Base-by-base conservation (phyloP, 2,797 vertebrate species). In the Meda fulgida region DNA sequence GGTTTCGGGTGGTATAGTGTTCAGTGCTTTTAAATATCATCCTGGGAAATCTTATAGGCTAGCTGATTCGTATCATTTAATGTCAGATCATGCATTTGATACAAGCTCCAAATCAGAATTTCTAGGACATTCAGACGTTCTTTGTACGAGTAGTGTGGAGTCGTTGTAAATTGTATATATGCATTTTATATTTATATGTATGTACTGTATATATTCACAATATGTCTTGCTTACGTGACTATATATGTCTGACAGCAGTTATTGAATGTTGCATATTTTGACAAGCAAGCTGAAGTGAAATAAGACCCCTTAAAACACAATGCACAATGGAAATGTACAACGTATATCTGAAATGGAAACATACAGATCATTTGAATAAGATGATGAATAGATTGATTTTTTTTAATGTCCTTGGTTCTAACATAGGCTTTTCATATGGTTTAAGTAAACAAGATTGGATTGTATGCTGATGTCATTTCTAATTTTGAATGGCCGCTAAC, bases 1-100 rank as follows among this genome's bases (percentile, higher is more conserved):
- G 70, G 46, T 70, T 76, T 73, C 60, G 58, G 81, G 78, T 43
- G 58, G 75, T 73, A 16, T 16, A 71, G 51, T 55, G 40, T 70
- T 89, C 76, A 86, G 70, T 19, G 18, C 77, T 75, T 79, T 83
- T 83, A 72, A 78, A 89, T 63, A 43, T 71, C 60, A 55, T 13
- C 29, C 38, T 75, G 77, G 53, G 83, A 69, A 80, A 55, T 51
- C 38, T 40, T 53, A 71, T 21, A 65, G 60, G 14, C 60, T 18
- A 78, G 66, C 38, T 58, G 26, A 85, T 86, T 84, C 36, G 7
- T 70, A 58, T 60, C 26, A 58, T 80, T 86, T 26, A 43, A 46
- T 21, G 29, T 60, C 67, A 81, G 80, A 75, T 69, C n/a, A 38
- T 84, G 46, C 11, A 66, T 58, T 78, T 80, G 60, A 70, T 19